Base-by-base conservation (phyloP, 2,113 vertebrate species). In the Plecturocebus donacophilus region DNA sequence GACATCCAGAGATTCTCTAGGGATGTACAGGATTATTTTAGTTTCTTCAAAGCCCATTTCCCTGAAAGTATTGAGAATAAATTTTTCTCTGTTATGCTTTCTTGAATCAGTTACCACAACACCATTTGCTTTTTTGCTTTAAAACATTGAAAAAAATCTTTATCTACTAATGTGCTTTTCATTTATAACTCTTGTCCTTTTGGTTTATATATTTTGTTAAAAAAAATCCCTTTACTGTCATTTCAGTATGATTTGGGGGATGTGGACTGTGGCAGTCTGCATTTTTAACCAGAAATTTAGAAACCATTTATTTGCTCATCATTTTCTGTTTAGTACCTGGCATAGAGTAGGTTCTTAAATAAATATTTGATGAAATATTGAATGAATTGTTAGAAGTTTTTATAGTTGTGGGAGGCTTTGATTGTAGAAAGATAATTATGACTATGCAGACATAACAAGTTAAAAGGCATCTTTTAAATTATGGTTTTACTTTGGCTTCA, bases 301-400 rank as follows among this genome's bases (percentile, higher is more conserved):
- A 35, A 87, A 91, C 27, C 38, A 52, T 68, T 90, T 90, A 58
- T 58, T 90, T 90, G 61, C 77, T 84, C 38, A 68, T 49, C n/a
- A n/a, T 71, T 87, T 14, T 88, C 21, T 79, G 42, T 75, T 70
- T 45, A 25, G 35, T 91, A 45, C 4, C 35, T 94, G 70, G 19
- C 64, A 93, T 40, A 66, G 32, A 73, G 8, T n/a, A 83, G 1
- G 30, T 61, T 84, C 49, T 58, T 85, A 49, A 68, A n/a, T 79
- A 94, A 88, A 68, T 75, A 87, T 92, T 66, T 90, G 47, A 75
- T 87, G 66, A 70, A 95, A 47, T 94, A 73, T 66, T 82, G 38
- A 92, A 82, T 45, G 27, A 82, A 40, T 71, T 82, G 2, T 90
- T 92, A 58, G 64, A 86, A 76, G 27, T 86, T 92, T 90, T 71